A percentile compares a stretch with the other conserved stretches of the same genome.
Evolutionary conservation across 1,140 invertebrate genomes (phyloP).

Genomic region (Drosophila biarmipes): DNA sequence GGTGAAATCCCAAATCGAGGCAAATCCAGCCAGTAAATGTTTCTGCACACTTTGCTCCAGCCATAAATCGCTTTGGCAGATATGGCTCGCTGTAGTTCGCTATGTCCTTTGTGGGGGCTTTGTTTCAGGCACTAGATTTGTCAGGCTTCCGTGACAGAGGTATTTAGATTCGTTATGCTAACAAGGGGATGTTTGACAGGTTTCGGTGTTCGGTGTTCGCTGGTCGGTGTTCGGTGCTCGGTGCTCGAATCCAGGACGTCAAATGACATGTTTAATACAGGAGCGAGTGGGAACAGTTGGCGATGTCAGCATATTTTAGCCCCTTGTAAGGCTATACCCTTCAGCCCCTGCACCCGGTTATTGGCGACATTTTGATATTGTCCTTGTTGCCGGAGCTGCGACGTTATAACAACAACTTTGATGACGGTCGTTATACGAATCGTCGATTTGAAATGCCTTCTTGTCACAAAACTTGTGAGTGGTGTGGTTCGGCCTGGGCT

Average conservation of each 20-base stretch:
- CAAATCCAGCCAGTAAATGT: slow-evolving; percentile 15
- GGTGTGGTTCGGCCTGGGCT: not conserved
- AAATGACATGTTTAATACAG: slow-evolving; percentile 72
- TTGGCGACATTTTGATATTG: slow-evolving; percentile 66
- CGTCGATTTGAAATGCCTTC: slow-evolving; percentile 74
- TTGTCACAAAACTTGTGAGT: slow-evolving; percentile 40
- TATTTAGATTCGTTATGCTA: slow-evolving; percentile 53
- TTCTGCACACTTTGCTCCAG: slow-evolving; percentile 21
- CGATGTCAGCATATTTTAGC: slow-evolving; percentile 74
- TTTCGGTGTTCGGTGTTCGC: slow-evolving; percentile 19
- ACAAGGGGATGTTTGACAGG: slow-evolving; percentile 38
- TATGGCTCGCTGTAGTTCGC: slow-evolving; percentile 7
- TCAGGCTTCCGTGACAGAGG: slow-evolving; percentile 35
- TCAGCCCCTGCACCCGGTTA: slow-evolving; percentile 60
- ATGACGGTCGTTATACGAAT: slow-evolving; percentile 76
- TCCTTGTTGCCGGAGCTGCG: slow-evolving; percentile 28
- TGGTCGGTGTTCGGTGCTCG: slow-evolving; percentile 14
- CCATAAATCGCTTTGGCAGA: slow-evolving; percentile 30
- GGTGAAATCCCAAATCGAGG: not conserved
- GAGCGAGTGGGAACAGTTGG: slow-evolving; percentile 65
- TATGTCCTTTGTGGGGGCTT: slow-evolving; percentile 22
- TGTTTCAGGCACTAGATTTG: slow-evolving; percentile 35
- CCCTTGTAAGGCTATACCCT: slow-evolving; percentile 9
- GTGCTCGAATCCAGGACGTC: slow-evolving; percentile 23
- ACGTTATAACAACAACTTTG: slow-evolving; percentile 69